Evolutionary conservation across 2,888 invertebrate species (phyloP).

Genomic region (Cosmopolites sordidus): DNA sequence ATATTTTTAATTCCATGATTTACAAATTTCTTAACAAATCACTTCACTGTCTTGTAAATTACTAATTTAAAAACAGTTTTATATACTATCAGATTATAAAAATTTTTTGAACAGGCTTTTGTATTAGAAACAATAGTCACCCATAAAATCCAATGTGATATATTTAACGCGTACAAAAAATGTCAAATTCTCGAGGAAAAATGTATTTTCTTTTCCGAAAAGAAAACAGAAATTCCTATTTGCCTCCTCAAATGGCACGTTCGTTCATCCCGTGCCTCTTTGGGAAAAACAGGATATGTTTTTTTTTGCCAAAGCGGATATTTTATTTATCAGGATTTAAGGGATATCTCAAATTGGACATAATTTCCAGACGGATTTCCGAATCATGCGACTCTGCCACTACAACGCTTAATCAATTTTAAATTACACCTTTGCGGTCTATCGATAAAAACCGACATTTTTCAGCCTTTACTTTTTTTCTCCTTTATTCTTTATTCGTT

Average conservation of each 20-base stretch:
- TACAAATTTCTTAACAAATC: too few relatives aligned
- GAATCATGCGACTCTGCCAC: not conserved
- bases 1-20: too few relatives aligned
- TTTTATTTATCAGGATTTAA: slow-evolving; percentile 8
- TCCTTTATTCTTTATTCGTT: slow-evolving; percentile 4
- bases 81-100: too few relatives aligned
- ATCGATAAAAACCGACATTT: not conserved
- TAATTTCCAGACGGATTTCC: not conserved
- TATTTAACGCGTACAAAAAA: too few relatives aligned
- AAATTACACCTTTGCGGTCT: slow-evolving; percentile 3
- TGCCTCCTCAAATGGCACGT: not conserved
- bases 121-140: too few relatives aligned
- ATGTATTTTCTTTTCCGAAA: too few relatives aligned
- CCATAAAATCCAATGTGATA: too few relatives aligned
- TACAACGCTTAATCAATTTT: slow-evolving; percentile 1
- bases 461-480: not conserved
- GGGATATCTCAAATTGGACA: slow-evolving; percentile 4
- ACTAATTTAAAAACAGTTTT: too few relatives aligned
- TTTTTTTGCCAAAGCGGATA: slow-evolving; percentile 4
- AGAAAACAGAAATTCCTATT: slow-evolving; percentile 1
- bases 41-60: too few relatives aligned
- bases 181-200: too few relatives aligned
- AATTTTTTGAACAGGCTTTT: too few relatives aligned
- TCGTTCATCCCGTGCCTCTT: too few relatives aligned
- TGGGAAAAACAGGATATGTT: not conserved